These are phyloP conservation scores for Chamaea fasciata DNA, from an alignment of 2,113 vertebrate species.

Conservation along the genomic window DNA sequence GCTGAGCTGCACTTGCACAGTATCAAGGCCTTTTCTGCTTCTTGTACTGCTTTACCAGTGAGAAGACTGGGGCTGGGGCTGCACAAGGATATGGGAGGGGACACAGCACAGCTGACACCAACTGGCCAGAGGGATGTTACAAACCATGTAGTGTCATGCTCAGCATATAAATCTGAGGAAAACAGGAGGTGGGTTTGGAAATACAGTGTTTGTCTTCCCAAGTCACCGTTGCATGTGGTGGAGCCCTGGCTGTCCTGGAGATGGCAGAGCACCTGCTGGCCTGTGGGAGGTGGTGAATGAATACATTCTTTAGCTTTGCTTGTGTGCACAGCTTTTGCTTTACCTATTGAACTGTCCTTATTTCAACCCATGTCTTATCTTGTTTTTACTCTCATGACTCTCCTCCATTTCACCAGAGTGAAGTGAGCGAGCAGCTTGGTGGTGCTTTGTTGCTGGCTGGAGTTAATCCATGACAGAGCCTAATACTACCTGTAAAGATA, in stretches of 20 bases:
- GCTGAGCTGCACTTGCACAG: neutral
- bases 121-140: neutral
- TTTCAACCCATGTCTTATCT: neutral
- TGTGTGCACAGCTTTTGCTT: neutral
- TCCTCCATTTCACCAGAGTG: neutral
- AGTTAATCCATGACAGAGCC: neutral
- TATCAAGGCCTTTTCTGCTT: neutral
- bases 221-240: neutral
- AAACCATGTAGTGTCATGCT: neutral
- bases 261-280: neutral
- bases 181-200: neutral
- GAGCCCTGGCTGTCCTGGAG: neutral
- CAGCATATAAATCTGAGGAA: too few species aligned
- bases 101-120: neutral
- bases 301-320: neutral
- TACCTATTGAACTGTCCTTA: neutral
- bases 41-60: neutral
- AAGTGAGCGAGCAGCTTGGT: accelerated
- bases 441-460: neutral
- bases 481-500: neutral
- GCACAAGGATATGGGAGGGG: too few species aligned
- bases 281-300: neutral
- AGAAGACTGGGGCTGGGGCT: neutral
- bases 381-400: neutral
- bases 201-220: neutral